These are phyloP conservation scores for Darevskia mixta DNA, from an alignment of 2,797 vertebrate genomes.

Conservation along the genomic window DNA sequence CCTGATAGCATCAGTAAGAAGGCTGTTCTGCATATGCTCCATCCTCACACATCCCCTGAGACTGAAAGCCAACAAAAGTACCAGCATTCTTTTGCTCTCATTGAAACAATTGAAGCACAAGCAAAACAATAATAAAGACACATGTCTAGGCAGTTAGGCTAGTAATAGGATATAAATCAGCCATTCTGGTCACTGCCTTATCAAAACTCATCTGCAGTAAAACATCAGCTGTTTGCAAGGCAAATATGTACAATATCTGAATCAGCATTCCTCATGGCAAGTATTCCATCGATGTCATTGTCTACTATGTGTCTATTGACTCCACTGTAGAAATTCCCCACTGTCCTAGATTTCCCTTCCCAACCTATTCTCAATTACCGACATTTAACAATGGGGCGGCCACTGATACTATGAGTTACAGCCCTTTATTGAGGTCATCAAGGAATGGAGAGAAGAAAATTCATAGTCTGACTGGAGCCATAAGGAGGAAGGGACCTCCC, in stretches of 20 bases:
- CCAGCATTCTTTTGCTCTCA: conserved; percentile 40
- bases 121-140: conserved; percentile 41
- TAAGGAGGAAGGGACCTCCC: neutral
- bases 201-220: neutral
- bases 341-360: neutral
- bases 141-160: conserved; percentile 7
- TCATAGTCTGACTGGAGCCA: conserved; percentile 23
- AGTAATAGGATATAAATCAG: conserved; percentile 10
- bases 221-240: conserved; percentile 37
- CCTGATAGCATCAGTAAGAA: conserved; percentile 52
- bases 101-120: conserved; percentile 28
- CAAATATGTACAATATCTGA: conserved; percentile 37
- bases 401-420: conserved; percentile 2
- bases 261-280: conserved; percentile 25
- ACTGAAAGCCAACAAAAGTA: conserved; percentile 42
- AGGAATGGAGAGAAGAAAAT: neutral
- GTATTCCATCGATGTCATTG: conserved; percentile 30
- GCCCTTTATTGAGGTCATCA: conserved; percentile 25
- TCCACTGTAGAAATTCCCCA: conserved; percentile 24
- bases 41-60: neutral
- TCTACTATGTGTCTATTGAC: conserved; percentile 10
- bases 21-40: neutral
- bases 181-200: conserved; percentile 14
- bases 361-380: conserved; percentile 27
- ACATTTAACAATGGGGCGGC: conserved; percentile 30